phyloP scores from a whole-genome alignment of 2,113 vertebrate species.

The Charadrius vociferus region DNA sequence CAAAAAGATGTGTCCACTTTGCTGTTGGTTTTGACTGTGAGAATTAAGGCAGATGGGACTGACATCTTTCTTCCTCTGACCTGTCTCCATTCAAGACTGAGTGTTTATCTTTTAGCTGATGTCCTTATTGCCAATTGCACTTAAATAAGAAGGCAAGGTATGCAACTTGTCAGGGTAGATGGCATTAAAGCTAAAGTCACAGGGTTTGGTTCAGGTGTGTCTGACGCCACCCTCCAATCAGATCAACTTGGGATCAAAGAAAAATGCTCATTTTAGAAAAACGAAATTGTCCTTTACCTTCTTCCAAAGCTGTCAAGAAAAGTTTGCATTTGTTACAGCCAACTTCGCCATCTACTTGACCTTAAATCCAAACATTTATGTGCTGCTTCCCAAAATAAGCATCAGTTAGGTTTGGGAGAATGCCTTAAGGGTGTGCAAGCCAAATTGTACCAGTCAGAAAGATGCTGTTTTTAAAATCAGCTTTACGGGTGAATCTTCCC shows the following conservation, averaged over 20 bases:
- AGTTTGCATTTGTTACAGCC: conserved; percentile 40
- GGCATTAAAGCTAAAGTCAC: background rate
- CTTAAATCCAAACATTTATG: conserved; percentile 60
- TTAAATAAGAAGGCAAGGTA: background rate
- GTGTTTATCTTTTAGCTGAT: background rate
- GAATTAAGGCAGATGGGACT: background rate
- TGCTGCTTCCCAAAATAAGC: conserved; percentile 68
- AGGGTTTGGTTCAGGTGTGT: background rate
- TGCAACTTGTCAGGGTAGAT: background rate
- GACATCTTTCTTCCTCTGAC: background rate
- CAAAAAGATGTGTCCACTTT: background rate
- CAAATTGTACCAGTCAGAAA: conserved; percentile 39
- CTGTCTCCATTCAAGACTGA: background rate
- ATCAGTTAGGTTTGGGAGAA: conserved; percentile 31
- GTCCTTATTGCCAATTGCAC: background rate
- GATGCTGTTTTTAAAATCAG: conserved; percentile 36
- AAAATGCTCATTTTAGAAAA: background rate
- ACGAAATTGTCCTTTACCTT: background rate
- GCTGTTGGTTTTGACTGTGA: background rate
- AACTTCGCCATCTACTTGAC: conserved; percentile 65
- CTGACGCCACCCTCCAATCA: background rate
- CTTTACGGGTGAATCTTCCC: conserved; percentile 13
- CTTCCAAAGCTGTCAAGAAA: conserved; percentile 34
- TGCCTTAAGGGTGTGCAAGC: conserved; percentile 42
- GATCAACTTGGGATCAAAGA: background rate